These are phyloP conservation scores for Chelonus insularis DNA, from an alignment of 1,140 invertebrate species.

Conservation along the genomic window DNA sequence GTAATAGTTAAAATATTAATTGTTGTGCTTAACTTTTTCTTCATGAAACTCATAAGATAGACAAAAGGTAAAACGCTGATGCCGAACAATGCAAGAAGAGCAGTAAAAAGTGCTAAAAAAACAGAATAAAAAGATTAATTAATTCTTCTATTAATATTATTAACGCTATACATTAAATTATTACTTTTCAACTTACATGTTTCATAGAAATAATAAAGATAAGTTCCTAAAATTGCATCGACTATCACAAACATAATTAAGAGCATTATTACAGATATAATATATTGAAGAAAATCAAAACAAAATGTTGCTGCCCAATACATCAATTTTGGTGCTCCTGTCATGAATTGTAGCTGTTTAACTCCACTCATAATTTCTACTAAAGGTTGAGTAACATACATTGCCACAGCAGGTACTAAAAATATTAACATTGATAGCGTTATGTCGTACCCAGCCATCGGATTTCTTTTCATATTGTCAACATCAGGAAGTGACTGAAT, in stretches of 20 bases:
- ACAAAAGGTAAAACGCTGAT: conserved; percentile 43
- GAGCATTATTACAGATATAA: conserved; percentile 23
- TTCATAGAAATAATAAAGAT: conserved; percentile 25
- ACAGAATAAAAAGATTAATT: conserved; percentile 5
- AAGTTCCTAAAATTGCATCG: conserved; percentile 19
- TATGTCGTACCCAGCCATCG: background rate
- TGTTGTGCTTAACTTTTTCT: conserved; percentile 43
- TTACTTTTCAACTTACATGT: conserved; percentile 27
- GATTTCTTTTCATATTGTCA: background rate
- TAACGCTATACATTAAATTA: no score
- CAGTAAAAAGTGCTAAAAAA: conserved; percentile 45
- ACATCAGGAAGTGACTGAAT: conserved; percentile 44
- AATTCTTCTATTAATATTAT: background rate
- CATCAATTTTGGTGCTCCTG: conserved; percentile 60
- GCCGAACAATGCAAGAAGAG: conserved; percentile 47
- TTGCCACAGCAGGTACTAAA: conserved; percentile 25
- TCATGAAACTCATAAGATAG: conserved; percentile 48
- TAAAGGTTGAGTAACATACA: conserved; percentile 56
- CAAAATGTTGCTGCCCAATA: conserved; percentile 64
- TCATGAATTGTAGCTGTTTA: conserved; percentile 67
- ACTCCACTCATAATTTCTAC: conserved; percentile 52
- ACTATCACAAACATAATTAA: conserved; percentile 22
- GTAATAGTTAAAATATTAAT: conserved; percentile 40
- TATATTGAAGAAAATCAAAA: conserved; percentile 54
- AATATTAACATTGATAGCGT: conserved; percentile 24